Evolutionary conservation across 2,797 vertebrate species (phyloP).

Genomic region (Chlorospingus semifuscus): DNA sequence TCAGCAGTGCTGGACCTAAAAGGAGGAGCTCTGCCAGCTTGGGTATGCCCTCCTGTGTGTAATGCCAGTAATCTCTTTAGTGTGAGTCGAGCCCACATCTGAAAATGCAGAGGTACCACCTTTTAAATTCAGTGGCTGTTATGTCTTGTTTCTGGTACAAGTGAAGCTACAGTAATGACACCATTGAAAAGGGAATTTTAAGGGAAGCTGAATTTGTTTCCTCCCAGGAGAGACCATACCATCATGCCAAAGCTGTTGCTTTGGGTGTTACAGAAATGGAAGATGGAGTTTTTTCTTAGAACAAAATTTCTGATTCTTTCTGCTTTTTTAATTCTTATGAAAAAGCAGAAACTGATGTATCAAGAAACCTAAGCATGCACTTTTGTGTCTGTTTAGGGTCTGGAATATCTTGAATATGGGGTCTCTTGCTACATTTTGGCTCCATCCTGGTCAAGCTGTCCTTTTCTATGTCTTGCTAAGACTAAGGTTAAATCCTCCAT

Average conservation of each 20-base stretch:
- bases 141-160: not conserved
- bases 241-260: not conserved
- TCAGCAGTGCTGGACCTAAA: not conserved
- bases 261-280: not conserved
- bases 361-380: not conserved
- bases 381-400: not conserved
- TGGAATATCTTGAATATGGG: not conserved
- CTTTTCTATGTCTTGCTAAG: not conserved
- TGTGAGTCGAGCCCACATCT: not conserved
- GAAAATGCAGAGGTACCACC: not conserved
- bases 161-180: not conserved
- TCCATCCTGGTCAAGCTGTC: not conserved
- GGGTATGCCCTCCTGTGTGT: not conserved
- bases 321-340: not conserved
- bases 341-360: not conserved
- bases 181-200: not conserved
- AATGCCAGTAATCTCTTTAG: not conserved
- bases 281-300: not conserved
- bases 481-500: not conserved
- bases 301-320: not conserved
- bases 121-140: not conserved
- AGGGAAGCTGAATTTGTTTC: not conserved
- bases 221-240: not conserved
- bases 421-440: not conserved
- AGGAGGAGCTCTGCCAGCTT: not conserved